These are phyloP conservation scores for Aspiorhynchus laticeps DNA, from an alignment of 2,113 vertebrate genomes.

Conservation along the genomic window DNA sequence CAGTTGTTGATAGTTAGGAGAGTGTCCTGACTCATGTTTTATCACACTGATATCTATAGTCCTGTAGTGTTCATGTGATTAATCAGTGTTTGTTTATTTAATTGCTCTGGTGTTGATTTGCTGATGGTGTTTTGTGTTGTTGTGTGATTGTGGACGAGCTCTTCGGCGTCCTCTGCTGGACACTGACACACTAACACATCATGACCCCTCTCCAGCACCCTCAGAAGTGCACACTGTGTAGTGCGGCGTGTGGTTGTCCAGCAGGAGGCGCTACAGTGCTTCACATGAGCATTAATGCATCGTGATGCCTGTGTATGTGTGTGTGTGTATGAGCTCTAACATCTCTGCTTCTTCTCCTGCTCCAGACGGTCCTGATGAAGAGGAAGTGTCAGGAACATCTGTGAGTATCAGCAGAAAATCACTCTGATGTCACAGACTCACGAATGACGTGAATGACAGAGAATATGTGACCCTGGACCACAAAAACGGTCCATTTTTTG, in stretches of 20 bases:
- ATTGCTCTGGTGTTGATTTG: neutral
- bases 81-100: no score
- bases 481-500: no score
- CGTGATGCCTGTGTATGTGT: neutral
- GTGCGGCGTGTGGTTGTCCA: conserved; percentile 11
- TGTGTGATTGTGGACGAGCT: neutral
- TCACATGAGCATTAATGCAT: neutral
- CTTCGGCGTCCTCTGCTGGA: neutral
- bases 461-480: no score
- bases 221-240: neutral
- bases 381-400: conserved; percentile 95
- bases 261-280: conserved; percentile 37
- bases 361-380: conserved; percentile 91
- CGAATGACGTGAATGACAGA: neutral
- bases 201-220: neutral
- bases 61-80: no score
- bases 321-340: neutral
- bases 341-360: conserved; percentile 24
- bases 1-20: no score
- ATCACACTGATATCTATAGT: no score
- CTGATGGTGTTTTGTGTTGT: no score
- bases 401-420: conserved; percentile 79
- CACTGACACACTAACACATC: no score
- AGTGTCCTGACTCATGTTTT: no score
- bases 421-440: no score